Conservation (phyloP, 2,888 invertebrate genomes). For the Lithophane ornitopus region DNA sequence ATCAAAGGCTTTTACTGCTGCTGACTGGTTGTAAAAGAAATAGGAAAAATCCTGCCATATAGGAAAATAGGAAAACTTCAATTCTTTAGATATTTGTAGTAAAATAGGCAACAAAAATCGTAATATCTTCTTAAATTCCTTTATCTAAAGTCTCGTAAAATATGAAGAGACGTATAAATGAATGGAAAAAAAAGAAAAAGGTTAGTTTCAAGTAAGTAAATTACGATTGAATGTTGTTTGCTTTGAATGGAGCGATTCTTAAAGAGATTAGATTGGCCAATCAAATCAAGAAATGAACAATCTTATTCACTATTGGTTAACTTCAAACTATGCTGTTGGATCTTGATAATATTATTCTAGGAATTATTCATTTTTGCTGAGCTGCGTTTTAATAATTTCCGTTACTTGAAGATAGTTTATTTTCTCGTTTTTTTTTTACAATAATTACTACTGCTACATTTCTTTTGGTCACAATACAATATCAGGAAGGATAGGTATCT, state of each 20-base stretch:
- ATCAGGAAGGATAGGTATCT: not conserved
- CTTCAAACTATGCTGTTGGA: constrained; percentile 57
- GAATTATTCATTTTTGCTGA: constrained; percentile 60
- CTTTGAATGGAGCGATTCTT: constrained; percentile 58
- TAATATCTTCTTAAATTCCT: constrained; percentile 12
- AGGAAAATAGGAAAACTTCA: constrained; percentile 2
- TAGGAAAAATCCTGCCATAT: constrained; percentile 16
- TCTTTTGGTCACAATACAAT: not conserved
- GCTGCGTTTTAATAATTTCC: constrained; percentile 1
- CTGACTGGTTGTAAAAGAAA: constrained; percentile 35
- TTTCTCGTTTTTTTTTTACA: not conserved
- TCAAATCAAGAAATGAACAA: constrained; percentile 69
- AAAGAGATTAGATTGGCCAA: constrained; percentile 66
- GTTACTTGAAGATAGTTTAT: not conserved
- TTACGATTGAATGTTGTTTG: constrained; percentile 62
- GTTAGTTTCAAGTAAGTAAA: constrained; percentile 59
- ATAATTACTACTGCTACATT: too few species aligned
- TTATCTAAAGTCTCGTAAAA: constrained; percentile 25
- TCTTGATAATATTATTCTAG: constrained; percentile 62
- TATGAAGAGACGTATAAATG: constrained; percentile 32
- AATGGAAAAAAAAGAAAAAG: constrained; percentile 27
- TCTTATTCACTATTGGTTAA: constrained; percentile 56
- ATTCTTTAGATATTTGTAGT: not conserved
- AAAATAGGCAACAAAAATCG: not conserved
- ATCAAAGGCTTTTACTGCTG: constrained; percentile 45